Evolutionary conservation across 1,140 invertebrate species (phyloP).

Genomic region (Muscidifurax raptorellus): DNA sequence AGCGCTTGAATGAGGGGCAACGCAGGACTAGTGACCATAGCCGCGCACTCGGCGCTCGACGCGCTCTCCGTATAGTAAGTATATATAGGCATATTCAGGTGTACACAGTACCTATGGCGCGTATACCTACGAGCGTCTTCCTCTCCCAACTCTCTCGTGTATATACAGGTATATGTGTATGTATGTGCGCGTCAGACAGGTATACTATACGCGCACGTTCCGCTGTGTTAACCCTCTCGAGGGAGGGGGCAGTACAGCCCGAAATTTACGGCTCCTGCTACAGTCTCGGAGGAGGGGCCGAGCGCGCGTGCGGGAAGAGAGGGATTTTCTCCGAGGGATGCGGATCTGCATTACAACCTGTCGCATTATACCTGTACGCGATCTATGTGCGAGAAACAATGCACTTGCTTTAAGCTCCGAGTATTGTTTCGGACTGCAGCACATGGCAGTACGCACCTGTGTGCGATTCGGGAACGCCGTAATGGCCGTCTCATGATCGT

Average conservation of each 20-base stretch:
- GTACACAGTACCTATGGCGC: no score
- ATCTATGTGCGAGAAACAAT: no score
- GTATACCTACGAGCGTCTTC: not conserved
- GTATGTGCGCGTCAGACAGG: no score
- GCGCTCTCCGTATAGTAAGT: not conserved
- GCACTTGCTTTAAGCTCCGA: no score
- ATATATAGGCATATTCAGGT: no score
- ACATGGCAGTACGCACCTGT: not conserved
- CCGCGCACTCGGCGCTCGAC: not conserved
- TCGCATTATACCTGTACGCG: no score
- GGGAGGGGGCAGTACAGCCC: not conserved
- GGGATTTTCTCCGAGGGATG: not conserved
- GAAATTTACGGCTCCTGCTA: not conserved
- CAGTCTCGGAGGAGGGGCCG: not conserved
- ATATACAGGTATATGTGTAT: no score
- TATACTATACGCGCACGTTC: not conserved
- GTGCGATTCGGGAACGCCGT: not conserved
- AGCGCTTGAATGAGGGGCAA: not conserved
- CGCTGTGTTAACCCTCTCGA: not conserved
- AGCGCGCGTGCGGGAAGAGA: not conserved
- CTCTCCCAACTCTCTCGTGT: not conserved
- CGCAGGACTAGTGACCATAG: not conserved
- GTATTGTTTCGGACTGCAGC: no score
- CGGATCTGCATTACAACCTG: not conserved
- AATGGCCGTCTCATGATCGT: not conserved